phyloP scores from a whole-genome alignment of 2,113 vertebrate genomes.

The Diglossa brunneiventris region DNA sequence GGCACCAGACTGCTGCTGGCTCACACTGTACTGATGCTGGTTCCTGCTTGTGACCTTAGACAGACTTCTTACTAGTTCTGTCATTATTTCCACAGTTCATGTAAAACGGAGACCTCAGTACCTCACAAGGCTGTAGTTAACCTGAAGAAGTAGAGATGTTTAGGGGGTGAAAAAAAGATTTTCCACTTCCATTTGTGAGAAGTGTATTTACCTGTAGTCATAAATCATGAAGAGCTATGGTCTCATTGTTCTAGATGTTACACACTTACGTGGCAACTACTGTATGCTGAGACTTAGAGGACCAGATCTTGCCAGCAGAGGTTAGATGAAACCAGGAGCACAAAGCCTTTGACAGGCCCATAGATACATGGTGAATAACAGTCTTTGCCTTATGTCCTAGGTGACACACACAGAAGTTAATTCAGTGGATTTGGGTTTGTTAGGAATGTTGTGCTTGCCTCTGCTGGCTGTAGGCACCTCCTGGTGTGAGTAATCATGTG shows the following conservation, averaged over 20 bases:
- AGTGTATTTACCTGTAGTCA: not conserved
- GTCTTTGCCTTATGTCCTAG: not conserved
- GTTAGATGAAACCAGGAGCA: not conserved
- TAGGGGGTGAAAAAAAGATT: not conserved
- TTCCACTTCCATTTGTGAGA: not conserved
- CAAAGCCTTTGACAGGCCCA: not conserved
- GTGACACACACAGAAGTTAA: not conserved
- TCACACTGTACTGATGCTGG: not conserved
- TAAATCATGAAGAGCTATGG: not conserved
- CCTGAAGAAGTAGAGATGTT: not conserved
- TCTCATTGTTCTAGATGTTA: not conserved
- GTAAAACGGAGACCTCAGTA: not conserved
- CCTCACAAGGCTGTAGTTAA: not conserved
- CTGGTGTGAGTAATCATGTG: not conserved
- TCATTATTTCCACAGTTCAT: not conserved
- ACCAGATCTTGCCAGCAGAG: not conserved
- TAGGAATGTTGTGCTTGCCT: not conserved
- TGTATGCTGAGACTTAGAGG: not conserved
- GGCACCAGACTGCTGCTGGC: not conserved
- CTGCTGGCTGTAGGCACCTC: not conserved
- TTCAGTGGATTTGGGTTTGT: not conserved
- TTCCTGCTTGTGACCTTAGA: not conserved
- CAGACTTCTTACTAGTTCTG: not conserved
- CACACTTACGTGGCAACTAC: not conserved
- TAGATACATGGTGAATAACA: not conserved